A percentile compares a stretch with the other conserved stretches of the same genome.
These are phyloP conservation scores for Guaruba guarouba DNA, from an alignment of 2,113 vertebrate genomes.

Conservation along the genomic window DNA sequence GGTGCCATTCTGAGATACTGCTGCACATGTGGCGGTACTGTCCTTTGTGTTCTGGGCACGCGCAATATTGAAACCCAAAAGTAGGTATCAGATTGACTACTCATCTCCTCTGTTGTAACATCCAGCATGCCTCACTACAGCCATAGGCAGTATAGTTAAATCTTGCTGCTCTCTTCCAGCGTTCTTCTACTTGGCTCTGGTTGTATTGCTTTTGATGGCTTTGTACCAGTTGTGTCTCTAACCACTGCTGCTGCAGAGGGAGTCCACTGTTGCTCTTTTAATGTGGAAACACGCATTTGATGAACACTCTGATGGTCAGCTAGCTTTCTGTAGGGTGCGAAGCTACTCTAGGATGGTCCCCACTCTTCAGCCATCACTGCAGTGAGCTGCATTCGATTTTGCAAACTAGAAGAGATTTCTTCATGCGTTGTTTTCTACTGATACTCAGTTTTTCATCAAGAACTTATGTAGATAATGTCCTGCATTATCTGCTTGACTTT, in stretches of 20 bases:
- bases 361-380: neutral
- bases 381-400: neutral
- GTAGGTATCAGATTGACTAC: neutral
- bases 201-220: neutral
- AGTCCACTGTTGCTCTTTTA: neutral
- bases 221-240: neutral
- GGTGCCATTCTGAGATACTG: neutral
- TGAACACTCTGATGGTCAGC: neutral
- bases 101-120: neutral
- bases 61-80: neutral
- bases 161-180: neutral
- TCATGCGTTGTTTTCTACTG: neutral
- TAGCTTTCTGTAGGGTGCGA: neutral
- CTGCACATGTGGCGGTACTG: neutral
- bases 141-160: neutral
- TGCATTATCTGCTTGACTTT: constrained; percentile 33
- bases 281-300: accelerated
- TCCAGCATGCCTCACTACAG: neutral
- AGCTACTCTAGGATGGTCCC: neutral
- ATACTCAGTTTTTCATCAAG: neutral
- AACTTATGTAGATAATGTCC: constrained; percentile 30
- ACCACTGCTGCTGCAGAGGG: neutral
- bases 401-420: neutral
- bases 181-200: neutral
- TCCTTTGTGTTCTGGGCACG: neutral